phyloP scores from a whole-genome alignment of 2,113 vertebrate genomes.

The Zosterops pallidus region DNA sequence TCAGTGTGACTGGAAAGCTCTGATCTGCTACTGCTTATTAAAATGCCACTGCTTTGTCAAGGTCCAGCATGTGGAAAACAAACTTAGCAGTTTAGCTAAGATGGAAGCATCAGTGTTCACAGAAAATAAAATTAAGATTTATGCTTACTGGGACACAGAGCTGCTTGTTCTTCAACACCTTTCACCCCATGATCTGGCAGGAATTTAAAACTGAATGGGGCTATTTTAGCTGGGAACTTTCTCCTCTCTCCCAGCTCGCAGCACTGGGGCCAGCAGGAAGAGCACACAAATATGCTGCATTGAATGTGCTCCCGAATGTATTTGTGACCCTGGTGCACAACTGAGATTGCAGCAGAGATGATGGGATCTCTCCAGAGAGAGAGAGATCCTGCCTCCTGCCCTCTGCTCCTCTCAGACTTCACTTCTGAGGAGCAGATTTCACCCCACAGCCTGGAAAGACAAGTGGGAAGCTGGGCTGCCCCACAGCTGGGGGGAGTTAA shows the following conservation, averaged over 20 bases:
- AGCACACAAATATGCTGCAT: background rate
- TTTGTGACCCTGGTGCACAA: background rate
- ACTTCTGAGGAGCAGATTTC: background rate
- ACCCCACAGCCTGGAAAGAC: background rate
- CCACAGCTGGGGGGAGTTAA: accelerated
- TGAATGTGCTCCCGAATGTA: background rate
- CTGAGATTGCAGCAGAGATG: background rate
- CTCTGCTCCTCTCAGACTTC: background rate
- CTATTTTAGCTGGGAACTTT: background rate
- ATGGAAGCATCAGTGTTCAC: background rate
- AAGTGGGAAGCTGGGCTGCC: background rate
- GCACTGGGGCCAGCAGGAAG: background rate
- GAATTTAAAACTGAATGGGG: background rate
- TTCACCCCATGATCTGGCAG: background rate
- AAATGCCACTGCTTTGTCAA: background rate
- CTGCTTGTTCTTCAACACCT: background rate
- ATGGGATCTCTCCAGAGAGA: background rate
- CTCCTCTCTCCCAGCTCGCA: background rate
- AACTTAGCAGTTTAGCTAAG: background rate
- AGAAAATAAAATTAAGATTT: background rate
- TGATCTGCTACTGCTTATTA: background rate
- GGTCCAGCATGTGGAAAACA: background rate
- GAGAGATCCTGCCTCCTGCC: background rate
- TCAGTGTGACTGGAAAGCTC: background rate
- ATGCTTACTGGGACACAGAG: background rate